A percentile compares a stretch with the other conserved stretches of the same genome.
phyloP scores from a whole-genome alignment of 2,797 vertebrate species.

The Megaceryle alcyon region DNA sequence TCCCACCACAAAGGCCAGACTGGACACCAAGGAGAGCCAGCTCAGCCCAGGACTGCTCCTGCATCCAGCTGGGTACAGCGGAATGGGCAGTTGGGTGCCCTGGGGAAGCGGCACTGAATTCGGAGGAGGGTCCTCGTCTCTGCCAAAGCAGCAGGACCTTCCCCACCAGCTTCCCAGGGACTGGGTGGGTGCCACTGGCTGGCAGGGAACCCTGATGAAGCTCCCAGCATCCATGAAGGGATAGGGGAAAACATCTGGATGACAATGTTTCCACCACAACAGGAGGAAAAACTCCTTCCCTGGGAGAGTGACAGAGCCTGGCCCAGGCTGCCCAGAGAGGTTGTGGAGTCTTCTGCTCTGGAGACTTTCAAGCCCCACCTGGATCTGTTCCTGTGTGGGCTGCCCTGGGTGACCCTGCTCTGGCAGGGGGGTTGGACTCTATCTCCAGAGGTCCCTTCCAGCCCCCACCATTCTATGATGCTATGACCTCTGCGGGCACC shows the following conservation, averaged over 20 bases:
- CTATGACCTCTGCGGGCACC: not conserved
- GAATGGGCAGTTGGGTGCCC: not conserved
- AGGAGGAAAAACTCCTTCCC: no score
- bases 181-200: not conserved
- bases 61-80: accelerated
- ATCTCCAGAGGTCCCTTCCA: no score
- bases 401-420: no score
- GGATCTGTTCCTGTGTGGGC: no score
- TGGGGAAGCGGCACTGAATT: not conserved
- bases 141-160: not conserved
- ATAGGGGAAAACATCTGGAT: not conserved
- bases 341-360: no score
- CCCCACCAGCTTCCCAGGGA: not conserved
- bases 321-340: no score
- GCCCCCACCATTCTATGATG: no score
- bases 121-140: not conserved
- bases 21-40: not conserved
- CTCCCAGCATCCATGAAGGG: not conserved
- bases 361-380: no score
- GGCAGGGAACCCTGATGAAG: accelerated
- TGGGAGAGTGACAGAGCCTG: no score
- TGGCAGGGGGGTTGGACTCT: no score
- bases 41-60: accelerated
- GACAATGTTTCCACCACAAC: no score
- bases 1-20: not conserved